Evolutionary conservation across 2,797 vertebrate species (phyloP), one percentile per base, ranked within the genome.

Genomic region (Lacerta agilis): DNA sequence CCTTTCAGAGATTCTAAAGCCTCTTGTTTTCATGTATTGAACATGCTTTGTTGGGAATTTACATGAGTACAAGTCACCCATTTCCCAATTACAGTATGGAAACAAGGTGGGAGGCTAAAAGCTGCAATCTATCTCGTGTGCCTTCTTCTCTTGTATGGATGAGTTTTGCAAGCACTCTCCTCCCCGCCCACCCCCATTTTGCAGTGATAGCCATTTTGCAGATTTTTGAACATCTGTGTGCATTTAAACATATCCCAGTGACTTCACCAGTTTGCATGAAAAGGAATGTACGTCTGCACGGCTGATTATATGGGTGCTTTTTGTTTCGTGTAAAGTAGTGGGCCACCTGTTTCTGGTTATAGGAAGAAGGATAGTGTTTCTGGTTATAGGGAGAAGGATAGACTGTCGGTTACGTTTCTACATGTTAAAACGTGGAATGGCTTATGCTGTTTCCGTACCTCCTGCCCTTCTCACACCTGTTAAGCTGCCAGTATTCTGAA

Each of bases 51-150:
- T 45, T 83, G 91, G 87, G 85, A 92, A 94, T 94, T 95, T 82
- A 85, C 86, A 9, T 83, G 49, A 91, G 91, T 92, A 91, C n/a
- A 36, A 90, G 72, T 91, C 43, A 27, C 86, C 72, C 83, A 71
- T 94, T 96, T 96, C 92, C 94, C 93, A 95, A 81, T 95, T 94
- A 93, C 82, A 25, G 49, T 77, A 73, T 94, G 90, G 94, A 93
- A 89, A 90, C 86, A 10, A 78, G 83, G 69, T 55, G 83, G 88
- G 89, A 95, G 87, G 92, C 94, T 87, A 83, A 92, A 91, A 38
- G 89, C 91, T 83, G 1, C 78, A 6, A 85, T 23, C 77, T 85
- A 90, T 87, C 81, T 82, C 58, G 0, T 84, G 90, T 8, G 0
- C 79, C 90, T 91, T 90, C 3, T 94, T 91, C 92, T 93, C 91